Base-by-base conservation (phyloP, 2,113 vertebrate species). In the Andinoacara biseriatus region DNA sequence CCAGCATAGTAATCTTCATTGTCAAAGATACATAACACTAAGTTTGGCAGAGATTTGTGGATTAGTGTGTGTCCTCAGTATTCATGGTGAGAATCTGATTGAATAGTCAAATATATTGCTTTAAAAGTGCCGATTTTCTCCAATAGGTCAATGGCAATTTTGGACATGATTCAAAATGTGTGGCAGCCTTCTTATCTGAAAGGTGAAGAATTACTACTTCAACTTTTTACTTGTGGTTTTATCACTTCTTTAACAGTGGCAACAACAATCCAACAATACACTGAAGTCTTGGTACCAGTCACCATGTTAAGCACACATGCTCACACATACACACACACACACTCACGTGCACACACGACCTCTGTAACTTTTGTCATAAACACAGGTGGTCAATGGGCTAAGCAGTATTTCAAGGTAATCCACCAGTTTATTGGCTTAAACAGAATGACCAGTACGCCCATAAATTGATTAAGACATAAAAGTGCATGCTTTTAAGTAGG, bases 391-490 rank as follows among this genome's bases (percentile, higher is more conserved):
- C 91, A 92, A 89, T 90, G 81, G 91, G 38, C 89, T 49, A 83
- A 89, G 85, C 92, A 89, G 91, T 92, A 93, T 92, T 93, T 93
- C 90, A 93, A 87, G 79, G 80, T 91, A 92, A 94, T 93, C 90
- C 91, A 76, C 82, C 80, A 77, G 84, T 95, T 94, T 93, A 94
- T 93, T 93, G 93, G 85, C 90, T 91, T 88, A 86, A 93, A 90
- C 90, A 82, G 90, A 94, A 94, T 89, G 91, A 89, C 86, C 86
- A 91, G 93, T 89, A 91, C 91, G 91, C 92, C 92, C 93, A 87
- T 92, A 91, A 91, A 95, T 94, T 93, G 93, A 95, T 94, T 92
- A 93, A 91, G 81, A 65, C 93, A 93, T 94, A 89, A 95, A 95
- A 91, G 81, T 77, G 86, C 81, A 86, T 81, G 90, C 90, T 94